Percentiles rank a stretch among this genome's conserved stretches.
These are phyloP conservation scores for Chelonia mydas DNA, from an alignment of 2,797 vertebrate genomes.

Conservation along the genomic window DNA sequence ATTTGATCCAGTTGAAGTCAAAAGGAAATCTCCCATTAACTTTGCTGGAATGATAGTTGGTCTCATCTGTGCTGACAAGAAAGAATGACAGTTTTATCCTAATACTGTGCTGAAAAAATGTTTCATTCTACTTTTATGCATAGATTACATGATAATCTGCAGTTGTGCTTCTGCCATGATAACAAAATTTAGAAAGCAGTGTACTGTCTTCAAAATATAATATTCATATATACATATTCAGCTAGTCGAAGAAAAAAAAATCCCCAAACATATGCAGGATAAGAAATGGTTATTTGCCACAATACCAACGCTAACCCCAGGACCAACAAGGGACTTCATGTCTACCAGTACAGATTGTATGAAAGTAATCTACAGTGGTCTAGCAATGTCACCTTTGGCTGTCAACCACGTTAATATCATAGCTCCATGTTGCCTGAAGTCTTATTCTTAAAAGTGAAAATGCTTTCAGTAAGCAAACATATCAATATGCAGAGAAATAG, in stretches of 20 bases:
- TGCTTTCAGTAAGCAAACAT: background rate
- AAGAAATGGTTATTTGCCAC: background rate
- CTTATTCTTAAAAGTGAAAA: background rate
- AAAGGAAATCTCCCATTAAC: background rate
- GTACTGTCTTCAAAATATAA: background rate
- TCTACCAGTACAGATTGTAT: background rate
- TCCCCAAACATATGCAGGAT: background rate
- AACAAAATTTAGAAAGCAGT: background rate
- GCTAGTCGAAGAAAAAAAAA: background rate
- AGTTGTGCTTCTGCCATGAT: background rate
- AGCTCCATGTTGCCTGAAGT: background rate
- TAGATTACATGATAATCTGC: background rate
- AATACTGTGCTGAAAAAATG: background rate
- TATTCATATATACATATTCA: background rate
- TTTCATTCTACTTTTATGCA: background rate
- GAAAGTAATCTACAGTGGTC: background rate
- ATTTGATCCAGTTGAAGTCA: conserved; percentile 9
- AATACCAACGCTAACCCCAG: background rate
- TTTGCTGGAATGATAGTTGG: background rate
- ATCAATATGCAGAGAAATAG: background rate
- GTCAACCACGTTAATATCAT: background rate
- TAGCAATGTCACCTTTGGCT: background rate
- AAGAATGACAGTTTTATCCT: background rate
- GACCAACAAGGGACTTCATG: background rate
- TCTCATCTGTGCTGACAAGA: background rate